Conservation (phyloP, 2,113 vertebrate genomes). For the human region GRCh38 chr11:45376001-45376500, state of each 20-base stretch:
- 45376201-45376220: not conserved
- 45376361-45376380: not conserved
- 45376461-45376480: not conserved
- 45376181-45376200: not conserved
- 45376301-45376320: fast-evolving
- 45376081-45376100: not conserved
- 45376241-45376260: not conserved
- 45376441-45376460: not conserved
- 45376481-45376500: not conserved
- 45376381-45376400: not conserved
- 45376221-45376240: not conserved
- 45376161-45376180: not conserved
- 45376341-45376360: not conserved
- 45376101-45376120: not conserved
- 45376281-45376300: too few relatives aligned
- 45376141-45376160: not conserved
- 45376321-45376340: fast-evolving
- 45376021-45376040: not conserved
- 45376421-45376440: fast-evolving
- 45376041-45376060: not conserved
- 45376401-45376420: not conserved
- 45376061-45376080: not conserved
- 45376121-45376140: not conserved
- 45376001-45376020: not conserved
- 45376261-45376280: fast-evolving